Evolutionary conservation across 2,888 invertebrate genomes (phyloP).

Genomic region (Pyrrhosoma nymphula): DNA sequence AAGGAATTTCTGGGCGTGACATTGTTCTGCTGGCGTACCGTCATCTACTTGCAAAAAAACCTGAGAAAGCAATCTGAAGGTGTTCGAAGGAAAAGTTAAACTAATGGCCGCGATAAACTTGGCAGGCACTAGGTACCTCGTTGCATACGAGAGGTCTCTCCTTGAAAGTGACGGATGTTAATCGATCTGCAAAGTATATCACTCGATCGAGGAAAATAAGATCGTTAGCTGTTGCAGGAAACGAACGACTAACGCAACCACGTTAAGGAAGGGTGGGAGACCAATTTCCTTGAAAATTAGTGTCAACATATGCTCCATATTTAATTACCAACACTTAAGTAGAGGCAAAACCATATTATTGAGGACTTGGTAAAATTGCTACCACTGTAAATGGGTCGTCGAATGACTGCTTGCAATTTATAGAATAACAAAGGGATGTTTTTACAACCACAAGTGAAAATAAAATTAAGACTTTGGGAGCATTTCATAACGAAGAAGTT

Average conservation of each 20-base stretch:
- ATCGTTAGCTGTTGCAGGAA: neutral
- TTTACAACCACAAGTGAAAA: too few relatives aligned
- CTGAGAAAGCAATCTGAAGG: neutral
- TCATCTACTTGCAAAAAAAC: neutral
- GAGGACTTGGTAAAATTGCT: too few relatives aligned
- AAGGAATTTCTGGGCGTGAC: neutral
- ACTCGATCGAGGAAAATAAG: conserved; percentile 15
- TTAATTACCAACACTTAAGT: neutral
- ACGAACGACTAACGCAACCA: neutral
- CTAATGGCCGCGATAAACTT: neutral
- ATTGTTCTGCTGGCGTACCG: neutral
- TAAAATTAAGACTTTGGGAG: too few relatives aligned
- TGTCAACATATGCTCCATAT: neutral
- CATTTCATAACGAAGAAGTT: too few relatives aligned
- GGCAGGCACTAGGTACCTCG: neutral
- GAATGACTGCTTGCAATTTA: too few relatives aligned
- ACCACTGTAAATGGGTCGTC: too few relatives aligned
- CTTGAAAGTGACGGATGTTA: conserved; percentile 4
- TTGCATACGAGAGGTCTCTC: conserved; percentile 14
- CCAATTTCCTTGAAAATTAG: neutral
- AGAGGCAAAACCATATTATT: neutral
- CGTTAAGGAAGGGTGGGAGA: neutral
- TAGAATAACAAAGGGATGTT: too few relatives aligned
- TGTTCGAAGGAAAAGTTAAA: neutral
- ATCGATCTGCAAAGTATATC: neutral